Percentiles rank a stretch among this genome's conserved stretches.
phyloP scores from a whole-genome alignment of 1,140 invertebrate genomes.

The Ridgeia piscesae region DNA sequence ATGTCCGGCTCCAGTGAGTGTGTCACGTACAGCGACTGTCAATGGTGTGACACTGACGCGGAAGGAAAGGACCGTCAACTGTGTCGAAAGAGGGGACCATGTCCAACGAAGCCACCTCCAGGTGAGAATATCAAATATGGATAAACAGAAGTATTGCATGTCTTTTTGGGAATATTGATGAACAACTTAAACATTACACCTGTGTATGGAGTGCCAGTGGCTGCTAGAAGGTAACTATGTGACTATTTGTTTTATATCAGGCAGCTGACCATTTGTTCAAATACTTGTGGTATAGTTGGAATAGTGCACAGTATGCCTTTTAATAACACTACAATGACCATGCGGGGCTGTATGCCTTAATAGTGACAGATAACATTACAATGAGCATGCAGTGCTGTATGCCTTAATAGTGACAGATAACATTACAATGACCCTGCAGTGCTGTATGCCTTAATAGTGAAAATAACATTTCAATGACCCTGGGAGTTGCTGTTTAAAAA shows the following conservation, averaged over 20 bases:
- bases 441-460: not conserved
- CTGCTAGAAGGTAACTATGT: not conserved
- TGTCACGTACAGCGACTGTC: not conserved
- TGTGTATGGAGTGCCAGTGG: not conserved
- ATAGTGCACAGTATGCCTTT: too few relatives aligned
- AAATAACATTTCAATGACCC: not conserved
- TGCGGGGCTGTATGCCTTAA: too few relatives aligned
- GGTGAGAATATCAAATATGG: not conserved
- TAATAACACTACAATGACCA: not conserved
- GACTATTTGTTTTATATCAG: not conserved
- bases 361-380: not conserved
- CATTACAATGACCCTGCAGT: too few relatives aligned
- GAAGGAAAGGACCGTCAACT: not conserved
- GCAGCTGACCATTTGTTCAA: not conserved
- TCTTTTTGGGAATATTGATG: not conserved
- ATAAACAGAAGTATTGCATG: not conserved
- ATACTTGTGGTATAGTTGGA: not conserved
- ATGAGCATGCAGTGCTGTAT: not conserved
- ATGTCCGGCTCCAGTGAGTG: not conserved
- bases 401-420: not conserved
- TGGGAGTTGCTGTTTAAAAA: too few relatives aligned
- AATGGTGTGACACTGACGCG: not conserved
- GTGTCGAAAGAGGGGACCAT: not conserved
- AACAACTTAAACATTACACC: not conserved
- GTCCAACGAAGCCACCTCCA: not conserved